These are phyloP conservation scores for Vulpes lagopus DNA, from an alignment of 2,113 vertebrate genomes.

Conservation along the genomic window DNA sequence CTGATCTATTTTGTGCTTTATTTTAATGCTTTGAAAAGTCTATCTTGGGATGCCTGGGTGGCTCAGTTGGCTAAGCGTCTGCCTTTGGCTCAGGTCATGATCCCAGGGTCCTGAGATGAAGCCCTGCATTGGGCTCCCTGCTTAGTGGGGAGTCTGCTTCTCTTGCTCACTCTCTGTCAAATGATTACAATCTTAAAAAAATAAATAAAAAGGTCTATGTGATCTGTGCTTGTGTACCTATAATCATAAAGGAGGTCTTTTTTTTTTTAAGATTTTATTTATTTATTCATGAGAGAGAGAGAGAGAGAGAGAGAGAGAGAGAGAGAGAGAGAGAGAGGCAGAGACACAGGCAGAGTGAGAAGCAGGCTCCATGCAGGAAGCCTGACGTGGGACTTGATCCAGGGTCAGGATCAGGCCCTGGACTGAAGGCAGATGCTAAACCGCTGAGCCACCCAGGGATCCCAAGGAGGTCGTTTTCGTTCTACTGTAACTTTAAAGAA, in stretches of 20 bases:
- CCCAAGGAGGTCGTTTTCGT: background rate
- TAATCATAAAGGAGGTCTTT: background rate
- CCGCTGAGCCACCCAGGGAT: no score
- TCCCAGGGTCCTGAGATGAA: background rate
- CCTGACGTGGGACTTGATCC: no score
- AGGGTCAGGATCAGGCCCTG: no score
- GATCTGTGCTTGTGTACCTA: background rate
- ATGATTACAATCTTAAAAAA: background rate
- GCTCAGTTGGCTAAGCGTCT: background rate
- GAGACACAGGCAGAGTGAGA: no score
- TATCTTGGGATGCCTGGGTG: background rate
- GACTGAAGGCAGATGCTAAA: no score
- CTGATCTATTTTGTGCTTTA: constrained; percentile 18
- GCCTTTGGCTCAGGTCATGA: background rate
- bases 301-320: no score
- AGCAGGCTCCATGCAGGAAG: no score
- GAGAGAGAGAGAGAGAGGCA: no score
- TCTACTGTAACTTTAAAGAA: background rate
- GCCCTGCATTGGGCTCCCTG: background rate
- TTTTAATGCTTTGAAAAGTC: constrained; percentile 1
- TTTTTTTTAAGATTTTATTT: no score
- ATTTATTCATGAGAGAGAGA: no score
- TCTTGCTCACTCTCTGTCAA: background rate
- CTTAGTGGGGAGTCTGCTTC: background rate
- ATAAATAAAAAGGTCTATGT: background rate